Percentiles rank a stretch among this genome's conserved stretches.
Conservation (phyloP, 2,797 vertebrate species). For the Enteromius anoplus region DNA sequence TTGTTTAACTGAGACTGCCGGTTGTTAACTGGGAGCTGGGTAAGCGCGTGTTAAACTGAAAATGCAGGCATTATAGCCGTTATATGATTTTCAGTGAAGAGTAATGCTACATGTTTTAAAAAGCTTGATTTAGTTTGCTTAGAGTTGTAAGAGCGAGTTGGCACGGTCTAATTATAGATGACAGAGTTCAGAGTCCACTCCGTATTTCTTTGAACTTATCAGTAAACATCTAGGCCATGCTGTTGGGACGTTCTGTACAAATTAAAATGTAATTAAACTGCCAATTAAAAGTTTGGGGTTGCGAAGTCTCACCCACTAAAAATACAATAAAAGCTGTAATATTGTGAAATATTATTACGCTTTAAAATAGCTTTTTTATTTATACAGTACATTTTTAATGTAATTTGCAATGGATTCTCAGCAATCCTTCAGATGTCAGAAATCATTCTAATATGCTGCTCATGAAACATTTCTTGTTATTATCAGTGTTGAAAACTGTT, state of each 20-base stretch:
- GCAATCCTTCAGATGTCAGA: neutral
- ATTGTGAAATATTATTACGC: neutral
- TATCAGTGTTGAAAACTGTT: neutral
- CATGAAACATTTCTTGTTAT: neutral
- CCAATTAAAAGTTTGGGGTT: neutral
- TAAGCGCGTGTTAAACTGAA: constrained; percentile 16
- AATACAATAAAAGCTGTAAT: neutral
- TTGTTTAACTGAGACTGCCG: constrained; percentile 48
- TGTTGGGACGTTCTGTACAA: neutral
- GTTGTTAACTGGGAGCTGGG: constrained; percentile 41
- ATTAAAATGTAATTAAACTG: neutral
- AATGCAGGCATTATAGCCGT: constrained; percentile 8
- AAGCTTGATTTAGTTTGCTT: neutral
- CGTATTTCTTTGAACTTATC: neutral
- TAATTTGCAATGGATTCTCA: neutral
- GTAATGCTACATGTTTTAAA: neutral
- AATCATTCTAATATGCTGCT: neutral
- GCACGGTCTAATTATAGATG: constrained; percentile 21
- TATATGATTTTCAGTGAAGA: neutral
- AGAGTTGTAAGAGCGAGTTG: neutral
- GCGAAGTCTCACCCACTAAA: neutral
- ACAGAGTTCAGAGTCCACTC: constrained; percentile 10
- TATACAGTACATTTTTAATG: neutral
- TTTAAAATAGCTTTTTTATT: neutral
- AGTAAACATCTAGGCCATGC: neutral